A percentile compares a stretch with the other conserved stretches of the same genome.
Evolutionary conservation across 2,113 vertebrate species (phyloP).

Genomic region (Cyanoderma ruficeps): DNA sequence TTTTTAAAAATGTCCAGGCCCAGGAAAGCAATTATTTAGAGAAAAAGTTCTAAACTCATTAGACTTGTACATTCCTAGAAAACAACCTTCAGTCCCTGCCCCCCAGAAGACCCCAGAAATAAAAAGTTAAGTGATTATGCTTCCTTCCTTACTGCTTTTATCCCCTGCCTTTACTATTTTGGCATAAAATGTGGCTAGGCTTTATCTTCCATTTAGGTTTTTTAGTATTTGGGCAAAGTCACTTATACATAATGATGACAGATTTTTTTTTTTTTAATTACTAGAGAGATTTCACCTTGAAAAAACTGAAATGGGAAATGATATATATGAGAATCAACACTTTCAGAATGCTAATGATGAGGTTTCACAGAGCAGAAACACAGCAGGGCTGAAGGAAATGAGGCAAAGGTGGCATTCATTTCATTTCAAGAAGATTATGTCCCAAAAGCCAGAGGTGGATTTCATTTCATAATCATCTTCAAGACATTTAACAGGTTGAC

Average conservation of each 20-base stretch:
- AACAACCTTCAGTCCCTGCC: background rate
- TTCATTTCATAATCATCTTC: background rate
- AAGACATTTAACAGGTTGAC: background rate
- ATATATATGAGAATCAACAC: background rate
- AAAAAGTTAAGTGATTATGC: background rate
- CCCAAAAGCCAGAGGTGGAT: background rate
- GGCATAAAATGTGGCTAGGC: background rate
- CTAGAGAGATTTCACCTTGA: background rate
- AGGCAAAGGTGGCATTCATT: background rate
- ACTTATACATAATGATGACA: background rate
- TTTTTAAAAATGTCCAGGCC: background rate
- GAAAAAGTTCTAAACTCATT: constrained; percentile 21
- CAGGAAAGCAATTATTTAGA: background rate
- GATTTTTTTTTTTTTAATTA: background rate
- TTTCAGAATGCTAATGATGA: background rate
- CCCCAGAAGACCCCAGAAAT: background rate
- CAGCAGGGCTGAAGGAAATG: background rate
- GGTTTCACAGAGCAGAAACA: background rate
- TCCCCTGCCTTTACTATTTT: background rate
- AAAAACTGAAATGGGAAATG: background rate
- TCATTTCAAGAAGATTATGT: background rate
- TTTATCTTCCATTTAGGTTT: background rate
- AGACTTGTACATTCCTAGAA: constrained; percentile 16
- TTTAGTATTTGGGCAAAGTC: background rate
- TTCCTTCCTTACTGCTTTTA: background rate